Conservation (phyloP, 64 coral and sea anemone species). For the Montipora sp. region DNA sequence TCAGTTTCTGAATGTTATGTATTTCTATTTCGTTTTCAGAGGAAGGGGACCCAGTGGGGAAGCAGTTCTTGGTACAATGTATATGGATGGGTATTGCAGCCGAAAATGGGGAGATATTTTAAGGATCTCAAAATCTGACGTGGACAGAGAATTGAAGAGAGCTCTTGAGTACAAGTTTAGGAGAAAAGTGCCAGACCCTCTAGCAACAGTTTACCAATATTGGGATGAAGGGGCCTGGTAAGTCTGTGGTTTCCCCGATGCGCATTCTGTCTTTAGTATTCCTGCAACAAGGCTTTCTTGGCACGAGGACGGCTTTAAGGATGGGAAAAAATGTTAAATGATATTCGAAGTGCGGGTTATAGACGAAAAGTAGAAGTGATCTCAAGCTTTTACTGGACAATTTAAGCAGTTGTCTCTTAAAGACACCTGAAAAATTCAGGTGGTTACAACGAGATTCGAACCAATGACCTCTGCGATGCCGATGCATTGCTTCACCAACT, state of each 20-base stretch:
- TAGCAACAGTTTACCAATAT: conserved; percentile 78
- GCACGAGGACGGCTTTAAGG: too few relatives aligned
- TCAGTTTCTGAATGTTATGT: neutral
- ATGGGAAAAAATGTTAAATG: too few relatives aligned
- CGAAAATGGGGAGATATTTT: conserved; percentile 86
- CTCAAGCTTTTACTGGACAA: too few relatives aligned
- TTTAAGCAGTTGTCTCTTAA: too few relatives aligned
- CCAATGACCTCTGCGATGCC: too few relatives aligned
- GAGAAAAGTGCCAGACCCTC: conserved; percentile 67
- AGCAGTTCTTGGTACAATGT: conserved; percentile 87
- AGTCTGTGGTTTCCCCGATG: neutral
- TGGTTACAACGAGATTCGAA: too few relatives aligned
- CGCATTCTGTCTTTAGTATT: too few relatives aligned
- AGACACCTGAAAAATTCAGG: too few relatives aligned
- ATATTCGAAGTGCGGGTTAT: too few relatives aligned
- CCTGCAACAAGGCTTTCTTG: too few relatives aligned
- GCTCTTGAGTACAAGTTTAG: conserved; percentile 80
- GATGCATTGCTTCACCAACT: too few relatives aligned
- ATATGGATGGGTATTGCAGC: conserved; percentile 73
- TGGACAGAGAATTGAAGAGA: conserved; percentile 77
- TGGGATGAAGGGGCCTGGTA: conserved; percentile 82
- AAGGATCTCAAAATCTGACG: conserved; percentile 60
- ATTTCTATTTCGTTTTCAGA: conserved; percentile 26
- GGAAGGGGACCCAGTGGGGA: conserved; percentile 71
- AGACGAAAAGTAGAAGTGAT: too few relatives aligned